Base-by-base conservation (phyloP, 1,140 invertebrate species). In the Drosophila lacteicornis region DNA sequence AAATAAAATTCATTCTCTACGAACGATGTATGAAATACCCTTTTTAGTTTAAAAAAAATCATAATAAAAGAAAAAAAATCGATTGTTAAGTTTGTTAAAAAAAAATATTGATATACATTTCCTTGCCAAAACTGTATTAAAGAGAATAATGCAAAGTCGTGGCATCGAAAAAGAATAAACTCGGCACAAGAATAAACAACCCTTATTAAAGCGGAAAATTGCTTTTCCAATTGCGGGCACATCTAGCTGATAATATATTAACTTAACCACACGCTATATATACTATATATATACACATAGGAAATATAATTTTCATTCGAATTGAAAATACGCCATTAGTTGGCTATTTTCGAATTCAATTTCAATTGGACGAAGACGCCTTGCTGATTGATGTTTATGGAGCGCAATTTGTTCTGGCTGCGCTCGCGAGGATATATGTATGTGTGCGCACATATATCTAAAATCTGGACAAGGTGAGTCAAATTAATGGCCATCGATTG, bases 331-430 rank as follows among this genome's bases (percentile, higher is more conserved):
- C 67, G 68, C 69, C 69, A 73, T 73, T 73, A 73, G 69, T 42
- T 59, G 27, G 66, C 66, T 33, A 38, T 73, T 73, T 56, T 71
- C 36, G 43, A 73, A 71, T 73, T 42, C 46, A 27, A 59, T 77
- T 77, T 77, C 62, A 56, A 77, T 55, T 60, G 74, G 59, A 65
- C 40, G 17, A 68, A 60, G 62, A 68, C 38, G 46, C 55, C 30
- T 12, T 38, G 63, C 63, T 77, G 75, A 77, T 77, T 77, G 73
- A 77, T 77, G 75, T 77, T 77, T 77, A 77, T 77, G 55, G 75
- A 66, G 55, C 74, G 73, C 66, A 76, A 76, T 76, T 73, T 76
- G 53, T 76, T 66, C 27, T 53, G 62, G 22, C 33, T 42, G 67
- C 62, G 67, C 62, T 70, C 53, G n/a, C 47, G 25, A 70, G 19